Percentiles rank a stretch among this genome's conserved stretches.
Conservation (phyloP, 1,140 invertebrate genomes). For the Anoplophora glabripennis region DNA sequence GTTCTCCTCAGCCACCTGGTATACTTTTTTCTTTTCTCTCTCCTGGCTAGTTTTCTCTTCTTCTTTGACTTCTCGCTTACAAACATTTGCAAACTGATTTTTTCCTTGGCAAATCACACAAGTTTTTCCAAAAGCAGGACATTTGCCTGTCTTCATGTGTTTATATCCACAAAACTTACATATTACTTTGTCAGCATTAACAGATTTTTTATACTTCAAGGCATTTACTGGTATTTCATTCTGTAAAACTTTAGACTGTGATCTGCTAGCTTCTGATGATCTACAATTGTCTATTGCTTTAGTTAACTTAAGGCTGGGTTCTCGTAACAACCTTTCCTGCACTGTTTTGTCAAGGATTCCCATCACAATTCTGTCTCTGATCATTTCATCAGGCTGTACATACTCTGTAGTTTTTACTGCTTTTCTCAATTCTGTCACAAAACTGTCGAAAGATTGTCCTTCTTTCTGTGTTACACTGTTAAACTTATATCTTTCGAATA, state of each 20-base stretch:
- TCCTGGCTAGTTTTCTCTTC: constrained; percentile 4
- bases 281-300: constrained; percentile 11
- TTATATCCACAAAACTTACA: constrained; percentile 16
- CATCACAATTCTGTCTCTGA: constrained; percentile 7
- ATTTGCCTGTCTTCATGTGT: constrained; percentile 6
- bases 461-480: constrained; percentile 32
- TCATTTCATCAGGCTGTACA: constrained; percentile 25
- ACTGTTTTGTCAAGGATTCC: not conserved
- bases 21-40: constrained; percentile 4
- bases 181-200: not conserved
- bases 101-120: constrained; percentile 13
- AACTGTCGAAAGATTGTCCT: constrained; percentile 36
- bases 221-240: constrained; percentile 7
- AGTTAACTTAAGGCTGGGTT: constrained; percentile 13
- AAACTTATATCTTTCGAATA: constrained; percentile 36
- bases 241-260: constrained; percentile 18
- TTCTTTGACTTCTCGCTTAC: not conserved
- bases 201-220: constrained; percentile 3
- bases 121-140: constrained; percentile 23
- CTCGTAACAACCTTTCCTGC: constrained; percentile 6
- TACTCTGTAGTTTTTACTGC: constrained; percentile 33
- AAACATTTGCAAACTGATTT: constrained; percentile 24
- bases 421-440: constrained; percentile 33
- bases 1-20: not conserved
- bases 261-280: constrained; percentile 17